Base-by-base conservation (phyloP, 1,140 invertebrate genomes). In the Ceratina australensis region DNA sequence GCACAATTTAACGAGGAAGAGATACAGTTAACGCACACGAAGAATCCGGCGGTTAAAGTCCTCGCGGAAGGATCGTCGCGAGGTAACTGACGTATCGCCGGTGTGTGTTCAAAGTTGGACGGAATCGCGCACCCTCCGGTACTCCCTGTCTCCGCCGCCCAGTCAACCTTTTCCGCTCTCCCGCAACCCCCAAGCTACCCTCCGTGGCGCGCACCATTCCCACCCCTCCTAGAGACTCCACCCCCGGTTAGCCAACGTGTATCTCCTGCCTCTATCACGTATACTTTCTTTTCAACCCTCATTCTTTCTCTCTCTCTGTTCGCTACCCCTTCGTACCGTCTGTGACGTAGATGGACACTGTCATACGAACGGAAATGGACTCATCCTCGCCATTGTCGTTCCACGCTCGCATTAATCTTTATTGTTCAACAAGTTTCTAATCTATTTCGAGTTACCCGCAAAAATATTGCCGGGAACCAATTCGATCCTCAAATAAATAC, bases 61-160 rank as follows among this genome's bases (percentile, higher is more conserved):
- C 87, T 90, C 88, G 86, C 90, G 88, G 88, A 85, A 86, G 86
- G 89, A 88, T 89, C 82, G 89, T 90, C 89, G 90, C 90, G 89
- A 89, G 88, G 87, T 90, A 88, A 91, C 90, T 91, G 89, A 85
- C 86, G 89, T 87, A 82, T 85, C 73, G 72, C 72, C 82, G 78
- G 86, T 86, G 85, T 89, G 83, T 87, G 86, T 89, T 89, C 83
- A 85, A 73, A 85, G 81, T 80, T 78, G 84, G 83, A 86, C 68
- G 78, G 85, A 87, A 84, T 81, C 88, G 87, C 88, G 86, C 88
- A 89, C 88, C 88, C 87, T 85, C 84, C 84, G 42, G 64, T 28
- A 74, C 72, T 61, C 78, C 82, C 79, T 68, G 74, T 72, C 78
- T 60, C 72, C 76, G 66, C 76, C 74, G 22, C 64, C 72, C 72